Evolutionary conservation across 1,140 invertebrate genomes (phyloP).

Genomic region (Pomacea maculata): DNA sequence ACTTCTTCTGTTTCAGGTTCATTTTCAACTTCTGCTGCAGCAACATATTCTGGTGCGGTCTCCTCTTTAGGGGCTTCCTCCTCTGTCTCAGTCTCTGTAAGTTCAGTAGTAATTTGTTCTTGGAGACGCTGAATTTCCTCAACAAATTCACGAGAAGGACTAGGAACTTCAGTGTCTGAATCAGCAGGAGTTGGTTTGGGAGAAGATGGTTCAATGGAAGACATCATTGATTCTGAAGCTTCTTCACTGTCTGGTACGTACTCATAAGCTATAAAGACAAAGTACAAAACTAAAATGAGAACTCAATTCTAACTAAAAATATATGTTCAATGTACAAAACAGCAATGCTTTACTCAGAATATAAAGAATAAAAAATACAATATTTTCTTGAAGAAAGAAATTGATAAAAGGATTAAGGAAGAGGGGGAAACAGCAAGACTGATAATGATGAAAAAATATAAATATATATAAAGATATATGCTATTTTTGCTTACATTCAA

Average conservation of each 20-base stretch:
- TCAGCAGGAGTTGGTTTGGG: slow-evolving; percentile 52
- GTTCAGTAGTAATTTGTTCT: slow-evolving; percentile 44
- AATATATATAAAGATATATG: neutral
- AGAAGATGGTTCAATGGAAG: slow-evolving; percentile 54
- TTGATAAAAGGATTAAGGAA: neutral
- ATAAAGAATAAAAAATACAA: neutral
- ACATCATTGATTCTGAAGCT: slow-evolving; percentile 68
- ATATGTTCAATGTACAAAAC: neutral
- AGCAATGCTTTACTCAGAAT: neutral
- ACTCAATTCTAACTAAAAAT: neutral
- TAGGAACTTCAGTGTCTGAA: slow-evolving; percentile 48
- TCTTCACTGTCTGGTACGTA: slow-evolving; percentile 90
- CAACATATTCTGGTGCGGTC: slow-evolving; percentile 25
- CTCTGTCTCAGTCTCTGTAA: slow-evolving; percentile 37
- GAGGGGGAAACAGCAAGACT: neutral
- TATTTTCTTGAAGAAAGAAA: neutral
- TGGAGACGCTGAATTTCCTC: slow-evolving; percentile 55
- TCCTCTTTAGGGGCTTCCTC: slow-evolving; percentile 29
- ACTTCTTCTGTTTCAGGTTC: slow-evolving; percentile 17
- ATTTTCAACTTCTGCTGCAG: slow-evolving; percentile 23
- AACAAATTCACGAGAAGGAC: slow-evolving; percentile 46
- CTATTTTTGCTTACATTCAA: slow-evolving; percentile 72
- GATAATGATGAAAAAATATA: neutral
- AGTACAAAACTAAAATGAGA: slow-evolving; percentile 7
- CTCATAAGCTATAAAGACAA: slow-evolving; percentile 82